Conservation (phyloP, 2,888 invertebrate species). For the Dasysyrphus tricinctus region DNA sequence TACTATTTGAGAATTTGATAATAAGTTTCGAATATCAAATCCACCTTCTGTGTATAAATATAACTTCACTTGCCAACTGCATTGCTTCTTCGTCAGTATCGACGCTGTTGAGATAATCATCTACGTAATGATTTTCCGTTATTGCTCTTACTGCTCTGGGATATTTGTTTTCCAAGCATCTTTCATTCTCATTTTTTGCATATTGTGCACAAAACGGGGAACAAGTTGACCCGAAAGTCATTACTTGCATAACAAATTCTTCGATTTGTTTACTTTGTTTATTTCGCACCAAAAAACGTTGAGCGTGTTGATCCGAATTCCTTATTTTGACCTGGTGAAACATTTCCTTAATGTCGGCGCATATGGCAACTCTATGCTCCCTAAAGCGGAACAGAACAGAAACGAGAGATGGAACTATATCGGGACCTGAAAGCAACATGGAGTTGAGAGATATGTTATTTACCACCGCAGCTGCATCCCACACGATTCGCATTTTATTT, state of each 20-base stretch:
- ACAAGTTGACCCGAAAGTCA: constrained; percentile 47
- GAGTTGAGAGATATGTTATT: not conserved
- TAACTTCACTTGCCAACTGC: constrained; percentile 13
- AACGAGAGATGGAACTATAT: not conserved
- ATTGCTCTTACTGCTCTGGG: constrained; percentile 27
- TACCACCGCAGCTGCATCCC: constrained; percentile 6
- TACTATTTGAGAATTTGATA: constrained; percentile 61
- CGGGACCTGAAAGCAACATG: not conserved
- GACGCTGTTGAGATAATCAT: constrained; percentile 76
- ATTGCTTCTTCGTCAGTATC: constrained; percentile 65
- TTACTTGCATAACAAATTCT: constrained; percentile 62
- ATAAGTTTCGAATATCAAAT: constrained; percentile 70
- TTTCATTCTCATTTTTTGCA: too few relatives aligned
- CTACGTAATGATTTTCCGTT: constrained; percentile 76
- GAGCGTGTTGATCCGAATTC: constrained; percentile 57
- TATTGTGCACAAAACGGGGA: too few relatives aligned
- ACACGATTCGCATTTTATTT: not conserved
- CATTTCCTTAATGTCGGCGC: constrained; percentile 10
- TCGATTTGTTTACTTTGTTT: constrained; percentile 1
- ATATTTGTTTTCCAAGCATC: constrained; percentile 19
- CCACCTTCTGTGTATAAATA: constrained; percentile 10
- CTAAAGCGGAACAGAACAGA: not conserved
- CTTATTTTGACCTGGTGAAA: constrained; percentile 31
- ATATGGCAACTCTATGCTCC: not conserved
- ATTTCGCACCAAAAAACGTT: constrained; percentile 77